phyloP scores from a whole-genome alignment of 2,113 vertebrate species.

The Pycnonotus jocosus region DNA sequence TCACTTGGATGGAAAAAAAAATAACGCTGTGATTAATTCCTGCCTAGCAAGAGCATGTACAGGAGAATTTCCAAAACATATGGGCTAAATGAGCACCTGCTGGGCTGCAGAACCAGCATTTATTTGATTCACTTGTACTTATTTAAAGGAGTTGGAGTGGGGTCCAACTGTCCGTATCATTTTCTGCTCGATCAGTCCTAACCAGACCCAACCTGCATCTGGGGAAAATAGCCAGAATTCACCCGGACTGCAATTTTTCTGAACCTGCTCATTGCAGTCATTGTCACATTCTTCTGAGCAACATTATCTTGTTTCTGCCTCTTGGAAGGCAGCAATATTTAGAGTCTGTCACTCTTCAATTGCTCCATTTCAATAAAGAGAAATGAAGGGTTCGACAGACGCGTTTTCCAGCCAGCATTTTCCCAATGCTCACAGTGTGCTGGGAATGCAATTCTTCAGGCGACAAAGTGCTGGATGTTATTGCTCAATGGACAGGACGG shows the following conservation, averaged over 20 bases:
- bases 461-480: neutral
- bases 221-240: neutral
- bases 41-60: neutral
- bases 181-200: neutral
- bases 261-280: neutral
- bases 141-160: neutral
- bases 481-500: conserved; percentile 25
- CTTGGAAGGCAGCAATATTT: neutral
- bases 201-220: neutral
- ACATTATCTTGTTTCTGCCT: neutral
- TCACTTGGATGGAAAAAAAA: neutral
- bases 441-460: conserved; percentile 15
- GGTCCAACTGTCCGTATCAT: neutral
- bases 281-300: neutral
- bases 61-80: neutral
- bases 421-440: neutral
- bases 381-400: neutral
- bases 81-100: neutral
- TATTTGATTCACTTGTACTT: neutral
- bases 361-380: neutral
- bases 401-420: neutral
- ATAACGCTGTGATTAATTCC: neutral
- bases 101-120: neutral
- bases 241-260: neutral
- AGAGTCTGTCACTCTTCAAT: neutral